Conservation (phyloP, 2,797 vertebrate genomes). For the Microcaecilia unicolor region DNA sequence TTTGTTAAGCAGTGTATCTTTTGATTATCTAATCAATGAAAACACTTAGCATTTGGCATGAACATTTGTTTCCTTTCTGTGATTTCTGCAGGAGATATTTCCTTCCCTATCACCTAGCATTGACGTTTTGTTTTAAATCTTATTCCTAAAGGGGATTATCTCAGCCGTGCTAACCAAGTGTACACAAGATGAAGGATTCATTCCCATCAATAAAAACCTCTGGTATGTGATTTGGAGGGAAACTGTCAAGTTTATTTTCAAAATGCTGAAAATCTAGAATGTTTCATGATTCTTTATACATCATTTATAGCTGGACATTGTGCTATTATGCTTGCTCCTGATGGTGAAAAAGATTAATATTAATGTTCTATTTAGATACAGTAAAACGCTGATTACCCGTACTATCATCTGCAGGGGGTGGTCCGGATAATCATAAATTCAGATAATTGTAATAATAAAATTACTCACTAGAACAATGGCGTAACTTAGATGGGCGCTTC, state of each 20-base stretch:
- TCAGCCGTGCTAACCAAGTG: conserved; percentile 60
- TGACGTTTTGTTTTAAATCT: conserved; percentile 56
- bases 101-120: conserved; percentile 48
- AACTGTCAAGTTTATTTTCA: conserved; percentile 51
- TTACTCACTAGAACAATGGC: no score
- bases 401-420: no score
- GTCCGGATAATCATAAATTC: no score
- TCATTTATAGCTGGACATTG: no score
- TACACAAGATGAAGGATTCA: conserved; percentile 61
- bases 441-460: no score
- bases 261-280: no score
- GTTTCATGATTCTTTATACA: no score
- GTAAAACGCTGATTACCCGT: no score
- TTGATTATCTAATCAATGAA: conserved; percentile 15
- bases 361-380: no score
- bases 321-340: no score
- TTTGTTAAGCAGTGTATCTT: conserved; percentile 12
- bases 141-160: conserved; percentile 60
- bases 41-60: conserved; percentile 7
- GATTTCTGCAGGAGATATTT: conserved; percentile 3
- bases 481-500: no score
- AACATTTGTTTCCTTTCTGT: conserved; percentile 10
- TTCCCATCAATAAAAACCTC: conserved; percentile 69
- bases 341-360: no score
- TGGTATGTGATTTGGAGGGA: conserved; percentile 62